phyloP scores from a whole-genome alignment of 2,113 vertebrate genomes.

The Notothenia rossii region DNA sequence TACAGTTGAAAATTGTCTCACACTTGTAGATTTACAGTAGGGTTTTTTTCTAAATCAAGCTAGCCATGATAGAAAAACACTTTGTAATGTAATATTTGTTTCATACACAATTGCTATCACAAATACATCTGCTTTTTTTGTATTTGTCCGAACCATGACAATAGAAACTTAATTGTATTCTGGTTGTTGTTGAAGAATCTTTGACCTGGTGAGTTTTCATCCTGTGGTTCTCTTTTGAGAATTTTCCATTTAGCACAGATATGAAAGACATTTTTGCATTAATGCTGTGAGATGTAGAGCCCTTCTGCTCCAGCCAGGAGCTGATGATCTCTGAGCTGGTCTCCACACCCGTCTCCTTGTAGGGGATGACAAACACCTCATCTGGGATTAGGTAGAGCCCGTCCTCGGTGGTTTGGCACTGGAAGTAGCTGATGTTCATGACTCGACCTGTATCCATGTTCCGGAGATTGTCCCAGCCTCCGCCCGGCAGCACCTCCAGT shows the following conservation, averaged over 20 bases:
- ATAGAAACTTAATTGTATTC: constrained; percentile 80
- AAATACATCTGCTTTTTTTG: not conserved
- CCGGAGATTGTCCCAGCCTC: constrained; percentile 94
- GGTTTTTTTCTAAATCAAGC: not conserved
- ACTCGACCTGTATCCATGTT: constrained; percentile 92
- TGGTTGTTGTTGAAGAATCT: constrained; percentile 85
- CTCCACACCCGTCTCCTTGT: constrained; percentile 89
- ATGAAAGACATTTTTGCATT: constrained; percentile 87
- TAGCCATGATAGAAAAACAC: not conserved
- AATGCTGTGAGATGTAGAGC: constrained; percentile 85
- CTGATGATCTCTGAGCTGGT: constrained; percentile 90
- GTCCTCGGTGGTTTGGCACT: constrained; percentile 91
- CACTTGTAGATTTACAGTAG: not conserved
- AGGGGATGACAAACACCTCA: constrained; percentile 88
- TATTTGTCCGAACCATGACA: not conserved
- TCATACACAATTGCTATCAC: not conserved
- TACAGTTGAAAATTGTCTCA: not conserved
- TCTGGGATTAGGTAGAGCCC: constrained; percentile 91
- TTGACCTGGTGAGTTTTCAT: constrained; percentile 91
- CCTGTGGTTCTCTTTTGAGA: constrained; percentile 85
- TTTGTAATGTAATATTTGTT: no score
- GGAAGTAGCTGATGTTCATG: constrained; percentile 86
- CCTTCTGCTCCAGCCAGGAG: constrained; percentile 89
- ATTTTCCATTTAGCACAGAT: constrained; percentile 87
- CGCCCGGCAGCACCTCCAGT: constrained; percentile 91